Evolutionary conservation across 2,888 invertebrate species (phyloP).

Genomic region (Drosophila nigricruria): DNA sequence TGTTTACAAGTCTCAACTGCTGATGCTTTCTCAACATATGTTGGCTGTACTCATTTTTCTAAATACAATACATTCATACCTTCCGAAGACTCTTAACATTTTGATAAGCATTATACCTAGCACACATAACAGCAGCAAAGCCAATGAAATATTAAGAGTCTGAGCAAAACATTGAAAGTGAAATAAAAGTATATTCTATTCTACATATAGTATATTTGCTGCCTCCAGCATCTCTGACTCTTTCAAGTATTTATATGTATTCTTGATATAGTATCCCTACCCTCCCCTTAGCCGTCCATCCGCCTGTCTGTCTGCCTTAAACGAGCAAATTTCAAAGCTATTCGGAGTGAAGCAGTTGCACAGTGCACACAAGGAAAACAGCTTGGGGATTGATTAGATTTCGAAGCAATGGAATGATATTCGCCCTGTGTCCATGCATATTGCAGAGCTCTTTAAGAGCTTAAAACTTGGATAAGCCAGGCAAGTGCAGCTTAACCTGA

Average conservation of each 20-base stretch:
- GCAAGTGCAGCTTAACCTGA: neutral
- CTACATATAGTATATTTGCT: no score
- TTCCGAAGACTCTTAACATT: no score
- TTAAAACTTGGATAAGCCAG: neutral
- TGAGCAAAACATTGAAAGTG: neutral
- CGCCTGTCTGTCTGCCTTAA: neutral
- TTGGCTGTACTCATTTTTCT: no score
- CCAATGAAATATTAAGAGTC: no score
- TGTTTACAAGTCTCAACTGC: no score
- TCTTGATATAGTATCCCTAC: neutral
- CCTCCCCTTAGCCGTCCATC: neutral
- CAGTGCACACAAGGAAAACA: conserved; percentile 2
- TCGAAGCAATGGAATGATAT: neutral
- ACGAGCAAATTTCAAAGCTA: conserved; percentile 3
- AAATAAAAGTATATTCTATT: neutral
- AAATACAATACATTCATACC: no score
- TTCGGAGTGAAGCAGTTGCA: neutral
- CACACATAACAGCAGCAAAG: no score
- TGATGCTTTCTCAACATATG: no score
- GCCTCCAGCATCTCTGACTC: neutral
- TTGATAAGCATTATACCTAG: neutral
- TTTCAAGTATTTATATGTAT: neutral
- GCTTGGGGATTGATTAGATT: conserved; percentile 13
- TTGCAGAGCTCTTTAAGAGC: neutral
- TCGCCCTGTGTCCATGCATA: neutral